phyloP scores from a whole-genome alignment of 2,888 invertebrate genomes.

The Ochropleura plecta region DNA sequence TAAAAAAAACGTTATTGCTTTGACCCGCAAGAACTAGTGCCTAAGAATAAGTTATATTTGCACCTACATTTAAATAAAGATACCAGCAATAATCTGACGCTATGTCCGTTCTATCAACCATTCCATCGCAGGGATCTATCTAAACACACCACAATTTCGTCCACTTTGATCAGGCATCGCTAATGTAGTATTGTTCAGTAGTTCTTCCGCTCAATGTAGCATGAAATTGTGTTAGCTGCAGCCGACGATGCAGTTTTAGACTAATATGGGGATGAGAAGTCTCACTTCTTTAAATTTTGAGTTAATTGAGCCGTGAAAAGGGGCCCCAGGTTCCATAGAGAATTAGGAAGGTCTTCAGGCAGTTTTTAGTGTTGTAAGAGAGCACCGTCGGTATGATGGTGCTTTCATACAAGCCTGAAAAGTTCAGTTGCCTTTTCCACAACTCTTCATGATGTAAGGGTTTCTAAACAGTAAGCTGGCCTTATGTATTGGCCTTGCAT shows the following conservation, averaged over 20 bases:
- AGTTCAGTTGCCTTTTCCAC: no score
- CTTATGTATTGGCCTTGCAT: no score
- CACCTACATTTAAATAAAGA: neutral
- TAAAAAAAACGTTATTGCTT: no score
- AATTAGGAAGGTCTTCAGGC: no score
- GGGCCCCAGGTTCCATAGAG: neutral
- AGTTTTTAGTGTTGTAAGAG: no score
- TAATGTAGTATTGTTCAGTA: slow-evolving; percentile 43
- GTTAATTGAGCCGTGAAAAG: neutral
- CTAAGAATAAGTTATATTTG: neutral
- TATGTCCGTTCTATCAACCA: neutral
- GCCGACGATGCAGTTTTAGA: slow-evolving; percentile 22
- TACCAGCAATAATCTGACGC: neutral
- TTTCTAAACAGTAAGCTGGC: no score
- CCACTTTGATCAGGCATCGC: slow-evolving; percentile 50
- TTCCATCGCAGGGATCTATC: neutral
- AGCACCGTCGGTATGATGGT: no score
- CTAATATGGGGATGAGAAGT: neutral
- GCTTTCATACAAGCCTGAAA: no score
- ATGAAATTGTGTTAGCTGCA: slow-evolving; percentile 69
- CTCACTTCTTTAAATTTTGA: neutral
- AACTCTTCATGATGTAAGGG: no score
- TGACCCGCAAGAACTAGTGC: no score
- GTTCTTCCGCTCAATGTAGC: slow-evolving; percentile 66
- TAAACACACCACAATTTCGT: slow-evolving; percentile 28